These are phyloP conservation scores for Probosciger aterrimus DNA, from an alignment of 2,113 vertebrate species.

Conservation along the genomic window DNA sequence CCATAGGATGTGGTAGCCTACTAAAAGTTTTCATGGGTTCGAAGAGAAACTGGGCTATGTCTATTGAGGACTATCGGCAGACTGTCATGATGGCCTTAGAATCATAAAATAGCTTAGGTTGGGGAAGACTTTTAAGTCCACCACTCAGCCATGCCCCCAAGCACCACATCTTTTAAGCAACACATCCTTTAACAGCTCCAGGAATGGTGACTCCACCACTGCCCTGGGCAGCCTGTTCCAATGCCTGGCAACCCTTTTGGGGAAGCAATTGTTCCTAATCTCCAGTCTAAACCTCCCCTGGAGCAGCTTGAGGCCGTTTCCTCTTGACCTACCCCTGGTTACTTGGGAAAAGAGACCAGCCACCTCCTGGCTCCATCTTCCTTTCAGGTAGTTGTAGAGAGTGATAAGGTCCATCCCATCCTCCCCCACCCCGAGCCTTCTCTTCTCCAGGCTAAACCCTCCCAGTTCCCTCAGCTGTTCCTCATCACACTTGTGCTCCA, in stretches of 20 bases:
- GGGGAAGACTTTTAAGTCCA: neutral
- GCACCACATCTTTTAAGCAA: too few relatives aligned
- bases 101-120: neutral
- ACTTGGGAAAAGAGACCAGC: rapidly evolving
- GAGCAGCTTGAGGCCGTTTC: neutral
- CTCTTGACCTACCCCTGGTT: neutral
- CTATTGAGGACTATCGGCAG: neutral
- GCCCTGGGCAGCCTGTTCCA: neutral
- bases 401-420: neutral
- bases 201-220: too few relatives aligned
- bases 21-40: neutral
- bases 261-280: neutral
- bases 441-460: neutral
- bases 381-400: neutral
- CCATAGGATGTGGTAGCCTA: neutral
- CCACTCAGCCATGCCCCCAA: too few relatives aligned
- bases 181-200: neutral
- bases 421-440: neutral
- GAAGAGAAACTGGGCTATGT: neutral
- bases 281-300: neutral
- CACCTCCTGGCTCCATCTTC: neutral
- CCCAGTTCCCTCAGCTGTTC: neutral
- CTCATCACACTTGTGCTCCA: neutral
- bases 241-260: neutral
- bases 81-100: neutral